These are phyloP conservation scores for Candidula unifasciata DNA, from an alignment of 2,888 invertebrate genomes.

Conservation along the genomic window DNA sequence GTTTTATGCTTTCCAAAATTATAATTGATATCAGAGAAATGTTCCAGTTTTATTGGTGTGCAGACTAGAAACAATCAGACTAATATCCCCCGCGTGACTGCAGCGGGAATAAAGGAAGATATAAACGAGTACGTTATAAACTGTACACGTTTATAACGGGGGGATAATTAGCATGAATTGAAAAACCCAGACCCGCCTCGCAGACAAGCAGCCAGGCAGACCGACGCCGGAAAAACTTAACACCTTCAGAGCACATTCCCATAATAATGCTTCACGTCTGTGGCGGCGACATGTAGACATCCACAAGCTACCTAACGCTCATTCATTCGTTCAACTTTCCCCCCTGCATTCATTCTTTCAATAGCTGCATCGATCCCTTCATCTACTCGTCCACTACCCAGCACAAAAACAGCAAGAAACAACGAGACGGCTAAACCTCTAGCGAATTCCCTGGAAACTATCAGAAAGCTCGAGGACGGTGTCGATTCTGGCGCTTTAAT, in stretches of 20 bases:
- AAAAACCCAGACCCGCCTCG: background rate
- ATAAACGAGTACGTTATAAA: background rate
- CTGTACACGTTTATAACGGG: background rate
- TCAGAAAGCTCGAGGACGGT: background rate
- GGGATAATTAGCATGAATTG: conserved; percentile 1
- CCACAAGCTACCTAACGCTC: background rate
- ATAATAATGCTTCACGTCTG: background rate
- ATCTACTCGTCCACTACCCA: conserved; percentile 7
- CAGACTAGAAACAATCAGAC: too few relatives aligned
- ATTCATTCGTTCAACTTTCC: background rate
- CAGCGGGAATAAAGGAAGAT: background rate
- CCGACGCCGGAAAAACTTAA: background rate
- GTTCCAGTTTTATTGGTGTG: too few relatives aligned
- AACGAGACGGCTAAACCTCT: background rate
- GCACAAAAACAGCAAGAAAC: conserved; percentile 19
- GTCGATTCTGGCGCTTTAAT: conserved; percentile 32
- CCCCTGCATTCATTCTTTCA: conserved; percentile 19
- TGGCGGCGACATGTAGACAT: background rate
- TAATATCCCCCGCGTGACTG: too few relatives aligned
- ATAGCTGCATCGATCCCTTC: conserved; percentile 25
- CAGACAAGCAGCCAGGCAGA: background rate
- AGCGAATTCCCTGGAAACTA: conserved; percentile 13
- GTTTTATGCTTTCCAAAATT: too few relatives aligned
- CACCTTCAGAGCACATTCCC: background rate
- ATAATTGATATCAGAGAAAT: too few relatives aligned